A percentile compares a stretch with the other conserved stretches of the same genome.
phyloP scores from a whole-genome alignment of 1,140 invertebrate species.

The Lasioglossum baleicum region DNA sequence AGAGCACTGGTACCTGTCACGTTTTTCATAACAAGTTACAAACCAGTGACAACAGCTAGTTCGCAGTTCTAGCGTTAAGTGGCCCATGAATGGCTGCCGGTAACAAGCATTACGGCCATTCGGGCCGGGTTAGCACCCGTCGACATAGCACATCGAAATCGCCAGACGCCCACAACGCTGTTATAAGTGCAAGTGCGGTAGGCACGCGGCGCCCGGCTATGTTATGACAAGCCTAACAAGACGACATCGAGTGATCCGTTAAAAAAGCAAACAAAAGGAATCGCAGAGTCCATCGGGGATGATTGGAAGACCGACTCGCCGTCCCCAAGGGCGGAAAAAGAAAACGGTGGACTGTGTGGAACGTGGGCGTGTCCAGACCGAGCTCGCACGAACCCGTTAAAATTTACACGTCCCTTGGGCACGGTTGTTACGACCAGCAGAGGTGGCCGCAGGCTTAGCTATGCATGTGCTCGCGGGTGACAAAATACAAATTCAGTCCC shows the following conservation, averaged over 20 bases:
- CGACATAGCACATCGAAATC: neutral
- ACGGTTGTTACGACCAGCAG: slow-evolving; percentile 46
- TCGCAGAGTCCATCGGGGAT: neutral
- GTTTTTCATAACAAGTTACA: too few relatives aligned
- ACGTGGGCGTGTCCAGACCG: neutral
- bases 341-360: neutral
- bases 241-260: neutral
- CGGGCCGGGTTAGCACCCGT: neutral
- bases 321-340: neutral
- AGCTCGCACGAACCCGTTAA: slow-evolving; percentile 53
- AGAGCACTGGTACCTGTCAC: too few relatives aligned
- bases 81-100: neutral
- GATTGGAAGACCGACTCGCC: neutral
- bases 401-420: slow-evolving; percentile 62
- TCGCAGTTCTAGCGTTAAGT: too few relatives aligned
- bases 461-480: slow-evolving; percentile 69
- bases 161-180: neutral
- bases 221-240: neutral
- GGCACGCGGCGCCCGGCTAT: neutral
- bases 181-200: neutral
- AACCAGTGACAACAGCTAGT: neutral
- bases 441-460: slow-evolving; percentile 54
- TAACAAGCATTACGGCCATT: neutral
- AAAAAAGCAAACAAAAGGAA: neutral
- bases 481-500: slow-evolving; percentile 71